Percentiles rank a stretch among this genome's conserved stretches.
Evolutionary conservation across 2,113 vertebrate species (phyloP).

Genomic region (Butorides virescens): DNA sequence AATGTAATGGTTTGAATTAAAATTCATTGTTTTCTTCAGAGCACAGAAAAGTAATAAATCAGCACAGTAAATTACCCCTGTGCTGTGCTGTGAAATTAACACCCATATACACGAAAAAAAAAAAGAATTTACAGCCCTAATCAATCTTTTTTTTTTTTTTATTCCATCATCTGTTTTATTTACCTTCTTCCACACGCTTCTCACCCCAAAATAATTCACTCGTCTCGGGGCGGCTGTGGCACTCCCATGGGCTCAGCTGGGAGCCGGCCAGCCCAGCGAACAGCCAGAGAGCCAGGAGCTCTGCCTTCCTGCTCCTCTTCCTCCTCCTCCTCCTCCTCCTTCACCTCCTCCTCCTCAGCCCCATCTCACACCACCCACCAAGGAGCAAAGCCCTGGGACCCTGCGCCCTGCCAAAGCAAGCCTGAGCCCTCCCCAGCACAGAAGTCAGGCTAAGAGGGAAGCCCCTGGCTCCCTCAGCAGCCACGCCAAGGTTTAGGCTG

Average conservation of each 20-base stretch:
- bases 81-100: constrained; percentile 64
- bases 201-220: not conserved
- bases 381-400: not conserved
- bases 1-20: constrained; percentile 54
- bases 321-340: not conserved
- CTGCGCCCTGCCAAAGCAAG: not conserved
- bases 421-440: not conserved
- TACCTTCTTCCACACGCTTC: not conserved
- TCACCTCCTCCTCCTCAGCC: not conserved
- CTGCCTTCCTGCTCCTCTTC: not conserved
- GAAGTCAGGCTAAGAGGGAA: not conserved
- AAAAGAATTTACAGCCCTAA: constrained; percentile 63
- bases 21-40: constrained; percentile 63
- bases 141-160: constrained; percentile 35
- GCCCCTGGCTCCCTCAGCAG: not conserved
- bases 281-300: no score
- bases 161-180: constrained; percentile 67
- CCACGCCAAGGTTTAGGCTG: not conserved
- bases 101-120: constrained; percentile 65
- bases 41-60: constrained; percentile 64
- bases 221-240: rapidly evolving
- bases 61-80: constrained; percentile 48
- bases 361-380: not conserved
- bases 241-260: not conserved
- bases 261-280: not conserved